phyloP scores from a whole-genome alignment of 2,797 vertebrate genomes.

The Helarctos malayanus region DNA sequence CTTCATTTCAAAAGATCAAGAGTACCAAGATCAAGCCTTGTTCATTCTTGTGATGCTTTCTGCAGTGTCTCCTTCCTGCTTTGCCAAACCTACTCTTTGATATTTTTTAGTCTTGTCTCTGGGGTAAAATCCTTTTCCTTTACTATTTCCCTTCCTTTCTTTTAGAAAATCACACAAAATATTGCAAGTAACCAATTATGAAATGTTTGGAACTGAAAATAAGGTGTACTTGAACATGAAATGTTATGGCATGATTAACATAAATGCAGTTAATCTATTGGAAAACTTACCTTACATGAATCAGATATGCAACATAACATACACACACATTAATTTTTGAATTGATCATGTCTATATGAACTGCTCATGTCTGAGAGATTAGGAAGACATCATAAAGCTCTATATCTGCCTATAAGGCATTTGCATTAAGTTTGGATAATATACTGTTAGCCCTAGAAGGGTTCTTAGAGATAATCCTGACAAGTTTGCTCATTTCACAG shows the following conservation, averaged over 20 bases:
- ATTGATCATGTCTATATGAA: not conserved
- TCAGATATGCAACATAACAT: not conserved
- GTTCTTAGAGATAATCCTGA: not conserved
- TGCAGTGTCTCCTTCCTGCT: not conserved
- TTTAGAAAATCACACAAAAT: conserved; percentile 28
- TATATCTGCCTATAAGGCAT: not conserved
- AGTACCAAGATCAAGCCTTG: not conserved
- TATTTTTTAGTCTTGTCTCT: not conserved
- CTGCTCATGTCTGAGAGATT: not conserved
- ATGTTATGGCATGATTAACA: not conserved
- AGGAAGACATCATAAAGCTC: not conserved
- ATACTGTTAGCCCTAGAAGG: not conserved
- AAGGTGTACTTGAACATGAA: not conserved
- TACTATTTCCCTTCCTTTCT: not conserved
- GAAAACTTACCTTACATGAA: not conserved
- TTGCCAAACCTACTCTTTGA: not conserved
- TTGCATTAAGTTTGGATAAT: not conserved
- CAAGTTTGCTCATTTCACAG: not conserved
- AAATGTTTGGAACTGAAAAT: not conserved
- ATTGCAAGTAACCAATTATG: not conserved
- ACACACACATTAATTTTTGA: not conserved
- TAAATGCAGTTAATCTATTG: not conserved
- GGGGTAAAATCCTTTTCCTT: not conserved
- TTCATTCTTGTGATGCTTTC: not conserved
- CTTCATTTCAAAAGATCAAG: not conserved